Evolutionary conservation across 1,140 invertebrate genomes (phyloP), one percentile per base, ranked within the genome.

Genomic region (Caenorhabditis inopinata): DNA sequence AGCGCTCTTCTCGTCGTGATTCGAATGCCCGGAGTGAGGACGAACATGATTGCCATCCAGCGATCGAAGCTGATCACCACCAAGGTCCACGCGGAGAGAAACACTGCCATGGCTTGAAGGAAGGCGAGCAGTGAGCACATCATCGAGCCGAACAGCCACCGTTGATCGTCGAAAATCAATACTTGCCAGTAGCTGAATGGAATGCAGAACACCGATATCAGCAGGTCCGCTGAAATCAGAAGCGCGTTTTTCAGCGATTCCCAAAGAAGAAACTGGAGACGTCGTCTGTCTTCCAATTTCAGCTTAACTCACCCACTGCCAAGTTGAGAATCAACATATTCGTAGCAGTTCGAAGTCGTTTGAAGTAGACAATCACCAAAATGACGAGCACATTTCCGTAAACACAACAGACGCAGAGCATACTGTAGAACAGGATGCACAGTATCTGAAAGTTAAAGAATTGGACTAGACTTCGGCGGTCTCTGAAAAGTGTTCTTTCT

Each of bases 131-230:
- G 47, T 62, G 84, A 85, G 77, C 86, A 87, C 49, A 88, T 82
- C 49, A 86, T 78, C 7, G 82, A 80, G 18, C 86, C 86, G 73
- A 87, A 88, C 11, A 88, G 76, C 86, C 86, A 87, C 16, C 86
- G 86, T 74, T 87, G 86, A 76, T 87, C 87, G 62, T 87, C 85
- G 76, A 88, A 87, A 46, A 87, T 87, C 9, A 87, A 74, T n/a
- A 88, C 85, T 62, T 86, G 86, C 86, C 86, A 87, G 74, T 87
- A 87, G 53, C 83, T 84, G 42, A 87, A 80, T 12, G 86, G 86
- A 78, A 87, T 88, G 76, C 86, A 87, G 46, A 87, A 78, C 23
- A 85, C 73, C 51, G 76, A 79, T 47, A 87, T 88, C 74, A 87
- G 83, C 5, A 86, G 78, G 68, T 87, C 85, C 49, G 80, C 82